Evolutionary conservation across 2,113 vertebrate species (phyloP).

Genomic region (Mungos mungo): DNA sequence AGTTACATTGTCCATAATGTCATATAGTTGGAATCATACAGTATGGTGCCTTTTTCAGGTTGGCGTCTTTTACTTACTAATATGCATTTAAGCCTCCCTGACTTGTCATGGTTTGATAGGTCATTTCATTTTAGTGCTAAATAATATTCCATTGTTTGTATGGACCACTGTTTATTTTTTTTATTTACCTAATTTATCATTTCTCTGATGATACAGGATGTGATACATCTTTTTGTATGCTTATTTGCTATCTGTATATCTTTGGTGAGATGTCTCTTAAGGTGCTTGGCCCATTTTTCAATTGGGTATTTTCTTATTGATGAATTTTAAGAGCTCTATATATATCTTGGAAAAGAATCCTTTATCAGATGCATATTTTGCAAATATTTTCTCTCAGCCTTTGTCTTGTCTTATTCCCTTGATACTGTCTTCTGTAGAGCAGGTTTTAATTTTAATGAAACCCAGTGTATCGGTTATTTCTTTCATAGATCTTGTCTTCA

Average conservation of each 20-base stretch:
- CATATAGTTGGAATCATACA: not conserved
- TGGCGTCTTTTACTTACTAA: not conserved
- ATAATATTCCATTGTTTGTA: not conserved
- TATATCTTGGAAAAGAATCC: not conserved
- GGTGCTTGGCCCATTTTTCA: not conserved
- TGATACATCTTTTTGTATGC: not conserved
- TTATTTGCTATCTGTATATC: not conserved
- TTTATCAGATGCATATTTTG: not conserved
- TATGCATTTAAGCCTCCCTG: not conserved
- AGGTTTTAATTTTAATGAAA: constrained; percentile 3
- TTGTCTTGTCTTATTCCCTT: not conserved
- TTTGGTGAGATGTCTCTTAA: not conserved
- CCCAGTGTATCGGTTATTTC: not conserved
- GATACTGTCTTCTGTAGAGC: not conserved
- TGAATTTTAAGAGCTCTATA: not conserved
- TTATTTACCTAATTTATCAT: not conserved
- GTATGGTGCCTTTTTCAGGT: not conserved
- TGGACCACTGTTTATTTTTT: not conserved
- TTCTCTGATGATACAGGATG: not conserved
- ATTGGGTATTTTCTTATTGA: not conserved
- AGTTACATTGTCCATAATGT: not conserved
- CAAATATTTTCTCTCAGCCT: not conserved
- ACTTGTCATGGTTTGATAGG: not conserved
- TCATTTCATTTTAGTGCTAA: not conserved
- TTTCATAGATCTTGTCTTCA: not conserved